Evolutionary conservation across 2,113 vertebrate species (phyloP).

Genomic region (Anarrhichthys ocellatus): DNA sequence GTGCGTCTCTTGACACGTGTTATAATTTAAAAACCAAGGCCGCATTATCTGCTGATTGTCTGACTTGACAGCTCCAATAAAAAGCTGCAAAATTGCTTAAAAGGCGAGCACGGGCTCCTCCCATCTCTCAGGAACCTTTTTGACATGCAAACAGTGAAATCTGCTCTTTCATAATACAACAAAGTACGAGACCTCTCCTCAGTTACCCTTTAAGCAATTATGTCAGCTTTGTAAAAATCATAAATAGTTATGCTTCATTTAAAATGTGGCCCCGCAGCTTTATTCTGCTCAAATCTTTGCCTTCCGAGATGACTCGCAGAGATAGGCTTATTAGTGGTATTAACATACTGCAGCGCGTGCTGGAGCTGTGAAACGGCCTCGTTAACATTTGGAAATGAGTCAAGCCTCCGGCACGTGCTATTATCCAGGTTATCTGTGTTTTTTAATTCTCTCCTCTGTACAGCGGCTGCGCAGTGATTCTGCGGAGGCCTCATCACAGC

Average conservation of each 20-base stretch:
- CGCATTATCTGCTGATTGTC: slow-evolving; percentile 76
- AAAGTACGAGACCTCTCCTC: slow-evolving; percentile 59
- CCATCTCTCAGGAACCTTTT: slow-evolving; percentile 46
- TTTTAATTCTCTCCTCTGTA: slow-evolving; percentile 42
- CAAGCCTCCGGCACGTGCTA: slow-evolving; percentile 71
- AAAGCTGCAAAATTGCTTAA: slow-evolving; percentile 74
- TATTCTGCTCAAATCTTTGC: slow-evolving; percentile 53
- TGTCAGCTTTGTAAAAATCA: slow-evolving; percentile 72
- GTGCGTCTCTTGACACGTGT: slow-evolving; percentile 77
- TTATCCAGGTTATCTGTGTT: slow-evolving; percentile 72
- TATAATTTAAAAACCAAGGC: slow-evolving; percentile 72
- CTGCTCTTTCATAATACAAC: slow-evolving; percentile 59
- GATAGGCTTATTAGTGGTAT: slow-evolving; percentile 79
- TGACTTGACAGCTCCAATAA: slow-evolving; percentile 74
- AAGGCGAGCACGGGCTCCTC: slow-evolving; percentile 53
- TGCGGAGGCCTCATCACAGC: slow-evolving; percentile 54
- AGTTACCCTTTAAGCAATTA: slow-evolving; percentile 73
- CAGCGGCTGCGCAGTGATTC: slow-evolving; percentile 68
- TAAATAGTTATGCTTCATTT: slow-evolving; percentile 74
- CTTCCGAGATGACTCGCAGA: slow-evolving; percentile 73
- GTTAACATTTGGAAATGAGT: slow-evolving; percentile 80
- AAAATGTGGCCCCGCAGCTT: slow-evolving; percentile 72
- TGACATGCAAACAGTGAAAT: slow-evolving; percentile 56
- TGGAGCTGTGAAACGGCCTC: slow-evolving; percentile 74
- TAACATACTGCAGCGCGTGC: slow-evolving; percentile 61